phyloP scores from a whole-genome alignment of 2,888 invertebrate genomes.

The Apamea anceps region DNA sequence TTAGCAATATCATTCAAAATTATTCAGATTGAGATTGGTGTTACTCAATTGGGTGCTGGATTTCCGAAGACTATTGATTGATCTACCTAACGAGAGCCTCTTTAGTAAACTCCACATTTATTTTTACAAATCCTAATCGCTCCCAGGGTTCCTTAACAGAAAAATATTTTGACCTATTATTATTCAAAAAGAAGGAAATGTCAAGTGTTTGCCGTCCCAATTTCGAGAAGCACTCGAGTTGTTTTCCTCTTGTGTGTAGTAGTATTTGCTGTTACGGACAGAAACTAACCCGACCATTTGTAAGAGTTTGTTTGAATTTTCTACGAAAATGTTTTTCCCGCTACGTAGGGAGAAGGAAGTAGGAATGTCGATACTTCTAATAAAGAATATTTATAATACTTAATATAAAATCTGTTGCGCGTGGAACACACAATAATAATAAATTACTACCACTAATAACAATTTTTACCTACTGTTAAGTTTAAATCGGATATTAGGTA shows the following conservation, averaged over 20 bases:
- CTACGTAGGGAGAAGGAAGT: not conserved
- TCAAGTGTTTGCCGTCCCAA: slow-evolving; percentile 62
- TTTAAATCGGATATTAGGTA: not conserved
- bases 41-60: too few species aligned
- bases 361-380: not conserved
- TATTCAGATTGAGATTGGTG: too few species aligned
- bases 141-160: slow-evolving; percentile 16
- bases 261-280: slow-evolving; percentile 34
- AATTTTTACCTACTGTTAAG: too few species aligned
- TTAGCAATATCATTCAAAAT: too few species aligned
- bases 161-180: slow-evolving; percentile 51
- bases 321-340: not conserved
- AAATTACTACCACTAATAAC: too few species aligned
- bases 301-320: slow-evolving; percentile 39
- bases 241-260: slow-evolving; percentile 60
- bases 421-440: not conserved
- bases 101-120: slow-evolving; percentile 16
- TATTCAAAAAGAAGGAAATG: slow-evolving; percentile 59
- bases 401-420: not conserved
- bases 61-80: not conserved
- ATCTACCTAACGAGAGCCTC: not conserved
- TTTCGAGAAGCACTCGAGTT: slow-evolving; percentile 60
- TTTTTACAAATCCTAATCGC: slow-evolving; percentile 39
- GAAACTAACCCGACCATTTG: slow-evolving; percentile 52
- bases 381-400: not conserved